Evolutionary conservation across 2,888 invertebrate genomes (phyloP).

Genomic region (Mesorhabditis sp.): DNA sequence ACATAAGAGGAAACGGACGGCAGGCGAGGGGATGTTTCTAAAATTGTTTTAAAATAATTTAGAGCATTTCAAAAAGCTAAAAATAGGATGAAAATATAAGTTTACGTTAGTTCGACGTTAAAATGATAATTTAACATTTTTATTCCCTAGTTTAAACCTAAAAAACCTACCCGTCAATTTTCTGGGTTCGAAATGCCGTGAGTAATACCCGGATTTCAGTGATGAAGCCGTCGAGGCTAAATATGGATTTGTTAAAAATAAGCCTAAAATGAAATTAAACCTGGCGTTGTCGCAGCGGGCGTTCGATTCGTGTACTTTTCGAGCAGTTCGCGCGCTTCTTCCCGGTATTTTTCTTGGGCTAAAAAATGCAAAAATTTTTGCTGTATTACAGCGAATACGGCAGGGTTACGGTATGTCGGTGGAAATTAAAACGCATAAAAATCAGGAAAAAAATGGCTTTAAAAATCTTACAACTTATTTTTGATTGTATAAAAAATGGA

Average conservation of each 20-base stretch:
- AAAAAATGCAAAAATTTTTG: background rate
- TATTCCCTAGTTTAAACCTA: too few species aligned
- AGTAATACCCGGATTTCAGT: conserved; percentile 14
- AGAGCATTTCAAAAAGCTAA: too few species aligned
- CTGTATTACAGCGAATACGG: too few species aligned
- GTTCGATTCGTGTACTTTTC: conserved; percentile 41
- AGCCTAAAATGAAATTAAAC: background rate
- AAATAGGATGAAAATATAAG: too few species aligned
- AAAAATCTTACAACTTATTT: too few species aligned
- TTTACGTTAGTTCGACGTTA: too few species aligned
- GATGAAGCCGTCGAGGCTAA: background rate
- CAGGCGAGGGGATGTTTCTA: too few species aligned
- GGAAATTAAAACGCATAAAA: background rate
- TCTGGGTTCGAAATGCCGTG: conserved; percentile 18
- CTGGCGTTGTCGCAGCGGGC: conserved; percentile 9
- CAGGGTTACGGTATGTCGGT: background rate
- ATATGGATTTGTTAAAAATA: background rate
- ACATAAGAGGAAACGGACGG: too few species aligned
- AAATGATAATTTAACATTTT: too few species aligned
- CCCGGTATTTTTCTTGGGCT: conserved; percentile 4
- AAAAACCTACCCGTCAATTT: conserved; percentile 8
- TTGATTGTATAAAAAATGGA: too few species aligned
- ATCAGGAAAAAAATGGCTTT: background rate
- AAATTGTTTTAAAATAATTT: too few species aligned
- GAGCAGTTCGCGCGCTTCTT: conserved; percentile 31